Base-by-base conservation (phyloP, 2,888 invertebrate genomes). In the Ochropleura plecta region DNA sequence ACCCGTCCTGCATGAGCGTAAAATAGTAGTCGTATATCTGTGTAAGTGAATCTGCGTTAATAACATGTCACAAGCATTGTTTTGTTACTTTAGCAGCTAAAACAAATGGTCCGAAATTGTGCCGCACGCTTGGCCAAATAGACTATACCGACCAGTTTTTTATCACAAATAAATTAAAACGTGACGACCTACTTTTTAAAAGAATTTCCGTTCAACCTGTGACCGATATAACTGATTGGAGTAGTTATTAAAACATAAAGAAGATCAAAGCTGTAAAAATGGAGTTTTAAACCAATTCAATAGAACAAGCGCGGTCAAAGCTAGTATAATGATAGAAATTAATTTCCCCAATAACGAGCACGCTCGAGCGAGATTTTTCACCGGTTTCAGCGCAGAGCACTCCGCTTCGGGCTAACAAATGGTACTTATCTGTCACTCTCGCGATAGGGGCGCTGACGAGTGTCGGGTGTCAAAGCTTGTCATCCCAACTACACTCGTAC, bases 381-480 rank as follows among this genome's bases (percentile, higher is more conserved):
- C 79, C 73, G 89, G 89, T 89, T 88, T 85, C 87, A 85, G 87
- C 82, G 86, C 79, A 62, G 80, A 84, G 80, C 73, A 74, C 83
- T 86, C 89, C 88, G 90, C 89, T 90, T 88, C 87, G 84, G 86
- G 88, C 89, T 90, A 92, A 93, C 92, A 93, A 94, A 94, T 92
- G 92, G 90, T 89, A 88, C 92, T 93, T 93, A 93, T 94, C 91
- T 90, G 91, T 92, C 93, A 92, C 91, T 90, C 89, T 88, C 89
- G 89, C 92, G 92, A 92, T 92, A 92, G 90, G 92, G 87, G 87
- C 87, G 88, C 88, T 89, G 93, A 92, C 92, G 92, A 92, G 93
- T 91, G 92, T 92, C 89, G 89, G 90, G 90, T 92, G 92, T 92
- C 92, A 92, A 91, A 92, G 91, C 92, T 90, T 90, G 92, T 92